Evolutionary conservation across 2,113 vertebrate genomes (phyloP).

Genomic region (Apeltes quadracus): DNA sequence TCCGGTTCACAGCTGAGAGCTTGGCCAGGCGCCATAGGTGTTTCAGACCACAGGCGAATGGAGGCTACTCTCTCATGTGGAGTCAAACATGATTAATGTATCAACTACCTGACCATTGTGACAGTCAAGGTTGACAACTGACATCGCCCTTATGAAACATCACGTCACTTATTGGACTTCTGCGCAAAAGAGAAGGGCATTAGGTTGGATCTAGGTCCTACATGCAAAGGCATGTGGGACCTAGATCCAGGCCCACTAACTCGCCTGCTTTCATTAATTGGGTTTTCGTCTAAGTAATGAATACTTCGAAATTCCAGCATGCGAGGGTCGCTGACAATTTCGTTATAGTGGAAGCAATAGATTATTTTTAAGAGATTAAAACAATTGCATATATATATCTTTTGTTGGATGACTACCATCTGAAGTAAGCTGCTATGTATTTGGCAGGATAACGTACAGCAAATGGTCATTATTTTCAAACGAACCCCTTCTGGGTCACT

Average conservation of each 20-base stretch:
- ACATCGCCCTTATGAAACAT: constrained; percentile 51
- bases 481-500: too few species aligned
- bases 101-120: constrained; percentile 50
- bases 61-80: constrained; percentile 41
- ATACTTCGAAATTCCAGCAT: too few species aligned
- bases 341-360: neutral
- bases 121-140: constrained; percentile 58
- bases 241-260: constrained; percentile 24
- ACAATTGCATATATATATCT: neutral
- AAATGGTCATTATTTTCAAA: too few species aligned
- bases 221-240: constrained; percentile 8
- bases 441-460: too few species aligned
- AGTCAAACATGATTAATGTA: constrained; percentile 67
- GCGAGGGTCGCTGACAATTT: too few species aligned
- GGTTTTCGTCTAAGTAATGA: neutral
- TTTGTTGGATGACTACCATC: neutral
- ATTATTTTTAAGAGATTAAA: neutral
- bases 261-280: constrained; percentile 5
- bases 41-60: constrained; percentile 45
- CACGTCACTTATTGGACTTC: constrained; percentile 32
- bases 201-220: too few species aligned
- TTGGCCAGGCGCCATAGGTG: constrained; percentile 55
- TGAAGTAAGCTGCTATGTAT: too few species aligned
- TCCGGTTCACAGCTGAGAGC: constrained; percentile 22
- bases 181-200: constrained; percentile 43